phyloP scores from a whole-genome alignment of 2,888 invertebrate species.

The Maniola hyperantus region DNA sequence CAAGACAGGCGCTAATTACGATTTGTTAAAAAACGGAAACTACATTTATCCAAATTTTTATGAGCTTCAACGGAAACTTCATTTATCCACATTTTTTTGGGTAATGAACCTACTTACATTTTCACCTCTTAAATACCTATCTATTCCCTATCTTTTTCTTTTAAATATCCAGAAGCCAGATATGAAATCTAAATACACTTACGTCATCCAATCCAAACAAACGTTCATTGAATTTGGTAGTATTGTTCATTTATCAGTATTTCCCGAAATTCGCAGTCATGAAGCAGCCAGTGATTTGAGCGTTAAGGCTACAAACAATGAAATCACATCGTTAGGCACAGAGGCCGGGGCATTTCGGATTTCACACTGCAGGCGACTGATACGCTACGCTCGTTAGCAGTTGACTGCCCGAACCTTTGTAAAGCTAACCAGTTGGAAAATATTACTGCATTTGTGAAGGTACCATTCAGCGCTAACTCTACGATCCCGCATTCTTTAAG shows the following conservation, averaged over 20 bases:
- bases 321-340: slow-evolving; percentile 49
- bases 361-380: slow-evolving; percentile 52
- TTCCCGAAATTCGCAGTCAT: slow-evolving; percentile 28
- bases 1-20: too few species aligned
- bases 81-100: too few species aligned
- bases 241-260: slow-evolving; percentile 31
- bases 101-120: too few species aligned
- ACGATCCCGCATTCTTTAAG: too few species aligned
- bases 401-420: slow-evolving; percentile 35
- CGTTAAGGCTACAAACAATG: slow-evolving; percentile 45
- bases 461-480: neutral
- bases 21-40: too few species aligned
- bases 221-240: too few species aligned
- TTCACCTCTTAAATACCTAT: too few species aligned
- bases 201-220: too few species aligned
- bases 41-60: too few species aligned
- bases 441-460: slow-evolving; percentile 22
- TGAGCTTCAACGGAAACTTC: too few species aligned
- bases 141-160: neutral
- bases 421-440: slow-evolving; percentile 26
- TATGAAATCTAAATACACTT: neutral
- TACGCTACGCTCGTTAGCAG: slow-evolving; percentile 54
- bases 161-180: neutral
- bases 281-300: slow-evolving; percentile 34
- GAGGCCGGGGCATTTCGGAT: slow-evolving; percentile 46